phyloP scores from a whole-genome alignment of 1,140 invertebrate genomes.

The Drosophila sturtevanti region DNA sequence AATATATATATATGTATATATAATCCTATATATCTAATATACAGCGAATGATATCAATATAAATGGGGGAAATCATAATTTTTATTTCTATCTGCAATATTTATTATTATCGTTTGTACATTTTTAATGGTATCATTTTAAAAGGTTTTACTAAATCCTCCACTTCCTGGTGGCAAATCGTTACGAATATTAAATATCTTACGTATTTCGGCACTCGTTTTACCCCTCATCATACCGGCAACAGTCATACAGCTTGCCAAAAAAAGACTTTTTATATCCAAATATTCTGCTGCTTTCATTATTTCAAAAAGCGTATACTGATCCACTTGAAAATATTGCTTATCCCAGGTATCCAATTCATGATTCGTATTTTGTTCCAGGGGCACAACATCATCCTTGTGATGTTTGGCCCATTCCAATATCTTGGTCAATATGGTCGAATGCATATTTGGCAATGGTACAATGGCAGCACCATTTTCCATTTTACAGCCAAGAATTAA shows the following conservation, averaged over 20 bases:
- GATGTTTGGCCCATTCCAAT: constrained; percentile 96
- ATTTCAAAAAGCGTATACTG: constrained; percentile 98
- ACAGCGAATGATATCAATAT: no score
- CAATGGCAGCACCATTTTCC: constrained; percentile 95
- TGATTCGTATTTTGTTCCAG: constrained; percentile 90
- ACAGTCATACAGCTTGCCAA: constrained; percentile 99
- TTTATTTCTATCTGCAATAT: no score
- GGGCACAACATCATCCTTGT: constrained; percentile 96
- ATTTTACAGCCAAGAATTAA: constrained; percentile 98
- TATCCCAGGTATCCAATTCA: constrained; percentile 96
- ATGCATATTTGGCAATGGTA: constrained; percentile 98
- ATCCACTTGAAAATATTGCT: constrained; percentile 98
- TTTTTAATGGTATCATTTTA: no score
- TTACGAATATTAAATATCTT: constrained; percentile 99
- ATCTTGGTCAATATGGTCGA: constrained; percentile 98
- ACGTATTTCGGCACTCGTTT: constrained; percentile 95
- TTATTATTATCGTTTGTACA: no score
- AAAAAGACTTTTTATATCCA: constrained; percentile 97
- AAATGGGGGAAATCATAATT: no score
- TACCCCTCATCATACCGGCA: constrained; percentile 99
- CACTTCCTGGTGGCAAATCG: constrained; percentile 96
- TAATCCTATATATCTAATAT: no score
- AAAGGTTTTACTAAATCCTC: constrained; percentile 63
- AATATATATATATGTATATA: no score
- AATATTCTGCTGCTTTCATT: constrained; percentile 97